These are phyloP conservation scores for Drosophila cognata DNA, from an alignment of 2,888 invertebrate species.

Conservation along the genomic window DNA sequence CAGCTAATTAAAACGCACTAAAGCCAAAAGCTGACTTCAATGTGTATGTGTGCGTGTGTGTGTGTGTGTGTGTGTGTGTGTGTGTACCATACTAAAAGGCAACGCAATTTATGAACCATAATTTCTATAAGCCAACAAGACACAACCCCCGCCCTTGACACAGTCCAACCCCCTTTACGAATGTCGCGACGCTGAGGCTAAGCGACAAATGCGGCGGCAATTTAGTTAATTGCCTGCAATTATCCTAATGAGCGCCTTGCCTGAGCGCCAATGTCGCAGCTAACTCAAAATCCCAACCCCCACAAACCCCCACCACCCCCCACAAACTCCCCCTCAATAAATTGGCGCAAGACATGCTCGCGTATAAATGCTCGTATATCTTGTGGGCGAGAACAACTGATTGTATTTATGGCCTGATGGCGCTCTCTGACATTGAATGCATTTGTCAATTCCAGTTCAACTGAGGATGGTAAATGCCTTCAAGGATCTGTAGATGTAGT, in stretches of 20 bases:
- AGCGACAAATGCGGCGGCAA: constrained; percentile 83
- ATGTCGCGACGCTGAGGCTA: constrained; percentile 50
- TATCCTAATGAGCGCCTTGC: constrained; percentile 84
- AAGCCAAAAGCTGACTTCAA: constrained; percentile 29
- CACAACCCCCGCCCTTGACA: constrained; percentile 1
- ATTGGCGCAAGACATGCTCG: constrained; percentile 50
- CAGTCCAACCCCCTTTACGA: constrained; percentile 11
- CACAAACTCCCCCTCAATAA: constrained; percentile 1
- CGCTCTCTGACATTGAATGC: constrained; percentile 32
- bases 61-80: constrained; percentile 7
- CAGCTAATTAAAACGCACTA: constrained; percentile 80
- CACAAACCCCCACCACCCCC: no score
- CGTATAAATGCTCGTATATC: constrained; percentile 56
- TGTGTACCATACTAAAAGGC: constrained; percentile 49
- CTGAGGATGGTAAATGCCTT: background rate
- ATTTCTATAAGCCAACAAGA: constrained; percentile 67
- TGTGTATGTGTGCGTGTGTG: constrained; percentile 7
- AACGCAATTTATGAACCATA: constrained; percentile 76
- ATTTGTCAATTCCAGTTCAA: constrained; percentile 29
- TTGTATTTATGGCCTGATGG: constrained; percentile 82
- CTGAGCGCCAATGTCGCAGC: constrained; percentile 54
- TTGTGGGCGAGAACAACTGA: constrained; percentile 54
- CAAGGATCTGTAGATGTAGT: background rate
- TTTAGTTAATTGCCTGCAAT: constrained; percentile 84
- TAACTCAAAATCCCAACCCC: constrained; percentile 21